phyloP scores from a whole-genome alignment of 2,888 invertebrate genomes.

The Myathropa florea region DNA sequence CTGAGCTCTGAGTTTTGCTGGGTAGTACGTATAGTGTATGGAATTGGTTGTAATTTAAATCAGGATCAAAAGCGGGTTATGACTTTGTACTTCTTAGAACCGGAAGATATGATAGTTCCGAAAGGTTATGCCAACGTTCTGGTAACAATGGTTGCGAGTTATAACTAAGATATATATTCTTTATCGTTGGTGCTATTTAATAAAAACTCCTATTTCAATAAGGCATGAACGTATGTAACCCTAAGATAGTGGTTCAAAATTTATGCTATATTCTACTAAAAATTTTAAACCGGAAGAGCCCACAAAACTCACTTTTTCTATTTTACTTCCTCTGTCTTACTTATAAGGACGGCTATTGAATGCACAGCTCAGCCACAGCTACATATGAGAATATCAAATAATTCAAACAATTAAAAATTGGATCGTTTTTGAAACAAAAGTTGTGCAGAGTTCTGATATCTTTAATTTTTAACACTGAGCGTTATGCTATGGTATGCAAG shows the following conservation, averaged over 20 bases:
- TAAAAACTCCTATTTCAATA: constrained; percentile 17
- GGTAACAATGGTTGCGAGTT: constrained; percentile 10
- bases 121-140: constrained; percentile 17
- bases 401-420: too few species aligned
- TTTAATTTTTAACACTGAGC: neutral
- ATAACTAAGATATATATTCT: neutral
- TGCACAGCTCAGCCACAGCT: too few species aligned
- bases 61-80: constrained; percentile 46
- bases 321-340: too few species aligned
- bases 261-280: too few species aligned
- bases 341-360: too few species aligned
- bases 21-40: constrained; percentile 7
- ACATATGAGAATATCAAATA: too few species aligned
- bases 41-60: constrained; percentile 29
- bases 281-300: too few species aligned
- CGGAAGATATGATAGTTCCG: constrained; percentile 27
- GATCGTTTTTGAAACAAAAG: too few species aligned
- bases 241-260: too few species aligned
- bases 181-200: constrained; percentile 18
- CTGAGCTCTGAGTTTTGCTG: neutral
- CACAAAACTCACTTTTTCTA: too few species aligned
- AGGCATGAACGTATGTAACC: too few species aligned
- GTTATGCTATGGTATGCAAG: neutral
- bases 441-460: neutral
- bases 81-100: constrained; percentile 44